Evolutionary conservation across 2,797 vertebrate genomes (phyloP).

Genomic region (Syngnathus acus): DNA sequence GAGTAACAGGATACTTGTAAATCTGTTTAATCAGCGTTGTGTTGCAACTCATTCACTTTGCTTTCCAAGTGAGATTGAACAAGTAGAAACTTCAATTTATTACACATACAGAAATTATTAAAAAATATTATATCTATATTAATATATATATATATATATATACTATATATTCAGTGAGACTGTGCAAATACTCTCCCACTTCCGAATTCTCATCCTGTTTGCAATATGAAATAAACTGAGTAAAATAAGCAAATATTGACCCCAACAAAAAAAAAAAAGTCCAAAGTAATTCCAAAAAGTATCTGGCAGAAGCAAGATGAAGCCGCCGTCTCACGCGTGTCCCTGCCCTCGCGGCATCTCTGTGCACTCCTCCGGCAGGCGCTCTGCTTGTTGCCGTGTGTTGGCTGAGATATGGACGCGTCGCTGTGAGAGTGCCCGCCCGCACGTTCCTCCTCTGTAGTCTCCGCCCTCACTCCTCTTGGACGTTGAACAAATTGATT

Average conservation of each 20-base stretch:
- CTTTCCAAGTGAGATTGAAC: neutral
- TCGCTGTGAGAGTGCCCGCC: slow-evolving; percentile 39
- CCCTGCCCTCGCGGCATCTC: slow-evolving; percentile 41
- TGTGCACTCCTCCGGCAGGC: slow-evolving; percentile 27
- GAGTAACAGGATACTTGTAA: slow-evolving; percentile 53
- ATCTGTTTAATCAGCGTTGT: slow-evolving; percentile 42
- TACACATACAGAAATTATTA: too few species aligned
- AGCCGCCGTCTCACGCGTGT: neutral
- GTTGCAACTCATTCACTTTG: slow-evolving; percentile 3
- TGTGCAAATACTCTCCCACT: neutral
- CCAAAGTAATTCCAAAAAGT: slow-evolving; percentile 1
- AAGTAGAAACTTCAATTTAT: neutral
- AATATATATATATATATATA: too few species aligned
- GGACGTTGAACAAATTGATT: slow-evolving; percentile 60
- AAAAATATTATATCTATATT: too few species aligned
- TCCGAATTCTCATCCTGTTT: neutral
- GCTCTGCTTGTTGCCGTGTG: slow-evolving; percentile 40
- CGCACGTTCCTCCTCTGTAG: slow-evolving; percentile 50
- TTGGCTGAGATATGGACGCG: slow-evolving; percentile 58
- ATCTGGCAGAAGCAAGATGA: neutral
- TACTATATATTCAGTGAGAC: neutral
- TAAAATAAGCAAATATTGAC: slow-evolving; percentile 1
- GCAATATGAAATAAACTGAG: neutral
- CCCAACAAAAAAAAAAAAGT: neutral
- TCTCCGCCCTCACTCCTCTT: slow-evolving; percentile 42